Evolutionary conservation across 2,888 invertebrate species (phyloP).

Genomic region (Pseudococcus jackbeardsleyi): DNA sequence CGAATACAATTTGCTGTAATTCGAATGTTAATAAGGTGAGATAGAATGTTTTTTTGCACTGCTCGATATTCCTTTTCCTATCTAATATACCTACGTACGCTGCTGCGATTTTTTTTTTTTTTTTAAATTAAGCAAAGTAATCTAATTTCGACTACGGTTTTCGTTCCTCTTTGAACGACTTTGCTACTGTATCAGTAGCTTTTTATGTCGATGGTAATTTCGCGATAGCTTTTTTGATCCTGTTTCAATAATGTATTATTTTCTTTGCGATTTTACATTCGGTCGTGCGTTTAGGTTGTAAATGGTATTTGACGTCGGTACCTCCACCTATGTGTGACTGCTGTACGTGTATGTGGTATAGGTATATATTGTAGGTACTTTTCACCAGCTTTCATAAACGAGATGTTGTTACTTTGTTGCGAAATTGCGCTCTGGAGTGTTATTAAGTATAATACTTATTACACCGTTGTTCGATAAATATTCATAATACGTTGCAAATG

Average conservation of each 20-base stretch:
- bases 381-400: background rate
- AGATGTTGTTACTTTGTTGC: background rate
- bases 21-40: conserved; percentile 9
- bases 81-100: background rate
- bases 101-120: background rate
- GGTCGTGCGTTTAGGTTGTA: background rate
- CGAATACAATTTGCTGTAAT: conserved; percentile 2
- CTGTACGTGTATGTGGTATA: background rate
- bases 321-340: background rate
- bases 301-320: background rate
- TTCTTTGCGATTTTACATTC: conserved; percentile 5
- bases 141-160: conserved; percentile 8
- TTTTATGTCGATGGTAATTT: conserved; percentile 32
- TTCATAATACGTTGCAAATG: conserved; percentile 23
- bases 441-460: conserved; percentile 19
- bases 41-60: background rate
- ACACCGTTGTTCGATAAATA: conserved; percentile 27
- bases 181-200: background rate
- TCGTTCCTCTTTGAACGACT: background rate
- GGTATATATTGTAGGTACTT: background rate
- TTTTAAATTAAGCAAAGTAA: background rate
- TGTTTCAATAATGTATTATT: conserved; percentile 4
- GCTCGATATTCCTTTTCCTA: no score
- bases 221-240: background rate
- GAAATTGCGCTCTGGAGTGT: background rate